Evolutionary conservation across 2,797 vertebrate species (phyloP).

Genomic region (Coccyzus lansbergi): DNA sequence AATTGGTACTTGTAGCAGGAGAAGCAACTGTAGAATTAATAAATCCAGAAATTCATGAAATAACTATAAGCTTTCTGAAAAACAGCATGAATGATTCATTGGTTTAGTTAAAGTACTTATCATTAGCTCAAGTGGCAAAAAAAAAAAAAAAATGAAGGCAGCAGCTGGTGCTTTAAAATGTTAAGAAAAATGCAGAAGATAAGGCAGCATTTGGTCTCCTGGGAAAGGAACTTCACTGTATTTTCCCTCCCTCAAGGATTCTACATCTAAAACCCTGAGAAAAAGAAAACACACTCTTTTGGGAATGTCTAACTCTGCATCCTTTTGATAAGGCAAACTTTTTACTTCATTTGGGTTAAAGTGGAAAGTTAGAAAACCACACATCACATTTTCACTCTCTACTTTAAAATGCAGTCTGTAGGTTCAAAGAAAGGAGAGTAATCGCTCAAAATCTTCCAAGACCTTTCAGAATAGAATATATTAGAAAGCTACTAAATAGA

Average conservation of each 20-base stretch:
- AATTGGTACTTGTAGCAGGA: constrained; percentile 24
- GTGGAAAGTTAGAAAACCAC: constrained; percentile 12
- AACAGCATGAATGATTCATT: constrained; percentile 63
- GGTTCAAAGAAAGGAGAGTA: constrained; percentile 36
- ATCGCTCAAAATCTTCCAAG: constrained; percentile 23
- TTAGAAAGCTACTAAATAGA: not conserved
- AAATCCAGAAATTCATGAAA: constrained; percentile 47
- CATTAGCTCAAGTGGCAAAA: constrained; percentile 46
- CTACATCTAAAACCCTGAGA: constrained; percentile 18
- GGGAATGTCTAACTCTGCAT: constrained; percentile 26
- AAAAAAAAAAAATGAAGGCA: constrained; percentile 12
- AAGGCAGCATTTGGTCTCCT: not conserved
- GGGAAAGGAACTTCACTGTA: constrained; percentile 35
- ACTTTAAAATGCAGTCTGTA: constrained; percentile 39
- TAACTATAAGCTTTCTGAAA: constrained; percentile 54
- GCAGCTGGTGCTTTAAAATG: constrained; percentile 37
- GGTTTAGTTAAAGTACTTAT: constrained; percentile 60
- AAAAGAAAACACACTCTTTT: not conserved
- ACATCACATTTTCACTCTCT: constrained; percentile 4
- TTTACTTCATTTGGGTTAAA: constrained; percentile 46
- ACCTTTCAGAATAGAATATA: not conserved
- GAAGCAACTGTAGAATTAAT: constrained; percentile 54
- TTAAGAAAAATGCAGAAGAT: constrained; percentile 11
- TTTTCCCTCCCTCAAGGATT: constrained; percentile 15
- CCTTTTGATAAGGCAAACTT: constrained; percentile 41